Evolutionary conservation across 2,113 vertebrate species (phyloP).

Genomic region (Empidonax alnorum): DNA sequence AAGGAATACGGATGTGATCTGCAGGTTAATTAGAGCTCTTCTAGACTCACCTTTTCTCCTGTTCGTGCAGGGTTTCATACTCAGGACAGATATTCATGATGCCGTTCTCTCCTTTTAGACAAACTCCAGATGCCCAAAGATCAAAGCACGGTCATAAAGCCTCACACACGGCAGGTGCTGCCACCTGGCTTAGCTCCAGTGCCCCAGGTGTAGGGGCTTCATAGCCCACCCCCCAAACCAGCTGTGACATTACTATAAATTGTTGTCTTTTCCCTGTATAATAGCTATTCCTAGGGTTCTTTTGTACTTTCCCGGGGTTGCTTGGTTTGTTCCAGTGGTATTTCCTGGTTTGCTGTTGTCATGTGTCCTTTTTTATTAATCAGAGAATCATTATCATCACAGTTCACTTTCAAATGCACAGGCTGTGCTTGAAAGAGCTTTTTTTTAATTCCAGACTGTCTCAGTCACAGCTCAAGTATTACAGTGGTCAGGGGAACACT

Average conservation of each 20-base stretch:
- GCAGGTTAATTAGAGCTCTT: neutral
- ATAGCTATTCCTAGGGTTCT: neutral
- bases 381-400: neutral
- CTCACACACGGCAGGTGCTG: fast-evolving
- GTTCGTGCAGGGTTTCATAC: neutral
- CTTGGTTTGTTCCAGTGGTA: neutral
- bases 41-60: neutral
- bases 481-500: neutral
- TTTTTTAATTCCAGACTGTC: neutral
- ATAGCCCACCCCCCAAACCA: neutral
- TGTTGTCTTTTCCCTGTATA: fast-evolving
- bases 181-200: neutral
- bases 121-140: neutral
- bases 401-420: neutral
- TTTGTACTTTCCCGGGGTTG: neutral
- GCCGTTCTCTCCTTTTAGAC: neutral
- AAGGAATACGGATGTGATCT: neutral
- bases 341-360: neutral
- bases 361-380: neutral
- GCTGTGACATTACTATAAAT: neutral
- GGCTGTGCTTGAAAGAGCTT: neutral
- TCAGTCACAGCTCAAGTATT: neutral
- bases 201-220: neutral
- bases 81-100: neutral
- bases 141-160: neutral